phyloP scores from a whole-genome alignment of 2,113 vertebrate species.

The Tretioscincus oriximinensis region DNA sequence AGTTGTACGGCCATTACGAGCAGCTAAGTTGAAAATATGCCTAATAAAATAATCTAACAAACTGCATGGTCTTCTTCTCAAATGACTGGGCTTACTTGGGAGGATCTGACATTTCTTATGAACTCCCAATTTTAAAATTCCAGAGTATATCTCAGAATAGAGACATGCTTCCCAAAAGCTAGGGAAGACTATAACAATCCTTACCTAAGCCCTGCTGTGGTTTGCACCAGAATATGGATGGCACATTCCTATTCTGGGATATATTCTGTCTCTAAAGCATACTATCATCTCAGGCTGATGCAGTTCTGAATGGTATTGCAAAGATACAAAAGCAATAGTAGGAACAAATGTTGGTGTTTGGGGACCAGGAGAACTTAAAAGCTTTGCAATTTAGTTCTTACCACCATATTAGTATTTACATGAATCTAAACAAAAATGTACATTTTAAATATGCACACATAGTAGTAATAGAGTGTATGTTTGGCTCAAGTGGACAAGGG shows the following conservation, averaged over 20 bases:
- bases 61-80: neutral
- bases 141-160: too few species aligned
- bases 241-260: too few species aligned
- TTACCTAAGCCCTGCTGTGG: too few species aligned
- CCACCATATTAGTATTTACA: neutral
- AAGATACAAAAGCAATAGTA: neutral
- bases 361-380: neutral
- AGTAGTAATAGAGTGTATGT: neutral
- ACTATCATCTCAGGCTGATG: neutral
- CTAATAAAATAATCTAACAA: neutral
- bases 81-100: too few species aligned
- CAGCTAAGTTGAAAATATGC: neutral
- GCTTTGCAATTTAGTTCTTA: neutral
- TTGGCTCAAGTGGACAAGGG: neutral
- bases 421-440: neutral
- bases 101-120: neutral
- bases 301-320: neutral
- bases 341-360: neutral
- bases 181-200: too few species aligned
- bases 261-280: neutral
- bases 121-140: too few species aligned
- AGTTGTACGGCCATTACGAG: neutral
- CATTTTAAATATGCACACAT: neutral
- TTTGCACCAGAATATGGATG: too few species aligned
- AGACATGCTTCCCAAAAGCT: too few species aligned